Evolutionary conservation across 2,888 invertebrate genomes (phyloP), one percentile per base, ranked within the genome.

Genomic region (Andricus curvator): DNA sequence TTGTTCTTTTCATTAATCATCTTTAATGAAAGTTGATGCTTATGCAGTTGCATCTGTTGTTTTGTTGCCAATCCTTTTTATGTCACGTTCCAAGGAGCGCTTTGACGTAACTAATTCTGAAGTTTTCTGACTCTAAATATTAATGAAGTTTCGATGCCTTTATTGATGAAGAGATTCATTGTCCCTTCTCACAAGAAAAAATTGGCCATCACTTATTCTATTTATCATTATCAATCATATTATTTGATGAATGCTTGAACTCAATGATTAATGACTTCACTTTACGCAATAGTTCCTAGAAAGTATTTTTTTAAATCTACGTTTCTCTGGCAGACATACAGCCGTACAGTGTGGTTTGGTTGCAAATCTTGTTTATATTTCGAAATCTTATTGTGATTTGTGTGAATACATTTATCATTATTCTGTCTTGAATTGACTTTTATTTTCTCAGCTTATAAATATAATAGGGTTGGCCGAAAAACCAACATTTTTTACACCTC

Each of bases 201-300:
- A 79, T 74, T 60, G 64, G 70, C 48, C 79, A 82, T 83, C 82
- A 82, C 81, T 83, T 80, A 78, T 22, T 78, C 74, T 83, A 85
- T 84, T 83, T 84, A 84, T 85, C 83, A 83, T 68, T 83, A 83
- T 84, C 83, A 85, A 83, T 85, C 83, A 83, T 79, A 74, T 79
- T 70, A 77, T 78, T 80, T 82, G 84, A 84, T 85, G 81, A 85
- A 85, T 82, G 85, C 48, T 79, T 80, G 78, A 51, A 74, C 70
- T n/a, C 68, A 67, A 77, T 84, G 85, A 85, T 85, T 84, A 80
- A 85, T 85, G 84, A 80, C 80, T 82, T 77, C 13, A 48, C 60
- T 76, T 82, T 82, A 64, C 76, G 82, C 81, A 83, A 82, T 79
- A 79, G 76, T 81, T 80, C 62, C 79, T 70, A 25, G 29, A 15